Evolutionary conservation across 2,113 vertebrate species (phyloP).

Genomic region (Myotis brandtii): DNA sequence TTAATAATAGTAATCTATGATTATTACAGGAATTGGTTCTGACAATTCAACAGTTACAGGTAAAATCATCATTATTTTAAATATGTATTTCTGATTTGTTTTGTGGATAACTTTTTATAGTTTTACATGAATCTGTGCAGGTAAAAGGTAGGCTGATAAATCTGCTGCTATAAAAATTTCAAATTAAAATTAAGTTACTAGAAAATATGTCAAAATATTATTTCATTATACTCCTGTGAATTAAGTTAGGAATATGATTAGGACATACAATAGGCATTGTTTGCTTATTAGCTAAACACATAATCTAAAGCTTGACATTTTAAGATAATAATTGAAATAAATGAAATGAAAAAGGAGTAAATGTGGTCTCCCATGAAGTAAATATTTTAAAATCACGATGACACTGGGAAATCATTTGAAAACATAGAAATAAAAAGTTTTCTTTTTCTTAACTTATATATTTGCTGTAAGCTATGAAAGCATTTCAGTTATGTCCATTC

Average conservation of each 20-base stretch:
- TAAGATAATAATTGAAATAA: background rate
- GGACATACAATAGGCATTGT: background rate
- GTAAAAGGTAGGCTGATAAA: background rate
- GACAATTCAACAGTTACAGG: conserved; percentile 67
- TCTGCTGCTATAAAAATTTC: background rate
- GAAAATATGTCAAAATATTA: conserved; percentile 21
- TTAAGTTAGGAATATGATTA: background rate
- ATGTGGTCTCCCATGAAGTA: background rate
- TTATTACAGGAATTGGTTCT: conserved; percentile 66
- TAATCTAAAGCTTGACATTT: background rate
- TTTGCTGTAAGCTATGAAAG: background rate
- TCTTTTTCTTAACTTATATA: background rate
- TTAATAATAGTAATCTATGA: conserved; percentile 44
- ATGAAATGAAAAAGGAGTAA: background rate
- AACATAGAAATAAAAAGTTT: background rate
- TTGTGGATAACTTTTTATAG: background rate
- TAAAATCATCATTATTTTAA: conserved; percentile 51
- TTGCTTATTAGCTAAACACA: background rate
- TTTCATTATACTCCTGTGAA: background rate
- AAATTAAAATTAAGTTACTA: conserved; percentile 37
- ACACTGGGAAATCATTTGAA: background rate
- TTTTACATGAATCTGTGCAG: background rate
- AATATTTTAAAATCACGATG: conserved; percentile 44
- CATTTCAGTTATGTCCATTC: background rate
- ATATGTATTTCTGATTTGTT: background rate